phyloP scores from a whole-genome alignment of 1,140 invertebrate genomes.

The Macrosteles quadrilineatus region DNA sequence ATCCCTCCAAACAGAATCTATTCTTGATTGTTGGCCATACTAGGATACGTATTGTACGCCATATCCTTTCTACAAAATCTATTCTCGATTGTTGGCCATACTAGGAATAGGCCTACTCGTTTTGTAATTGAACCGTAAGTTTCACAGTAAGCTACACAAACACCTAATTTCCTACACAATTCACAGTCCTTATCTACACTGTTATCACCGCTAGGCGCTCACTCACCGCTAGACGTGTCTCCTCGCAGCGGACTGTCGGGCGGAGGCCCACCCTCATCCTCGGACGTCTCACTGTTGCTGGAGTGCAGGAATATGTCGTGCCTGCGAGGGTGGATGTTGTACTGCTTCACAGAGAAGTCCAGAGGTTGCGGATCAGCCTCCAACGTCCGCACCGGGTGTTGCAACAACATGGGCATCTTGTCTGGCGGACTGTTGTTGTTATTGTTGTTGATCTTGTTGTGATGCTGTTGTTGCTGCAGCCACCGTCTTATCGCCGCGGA shows the following conservation, averaged over 20 bases:
- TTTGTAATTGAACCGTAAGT: no score
- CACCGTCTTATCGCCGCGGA: conserved; percentile 36
- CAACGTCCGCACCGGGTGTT: conserved; percentile 27
- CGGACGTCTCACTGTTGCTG: conserved; percentile 39
- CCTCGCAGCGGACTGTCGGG: conserved; percentile 33
- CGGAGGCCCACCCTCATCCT: conserved; percentile 36
- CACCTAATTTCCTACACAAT: no score
- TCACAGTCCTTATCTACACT: no score
- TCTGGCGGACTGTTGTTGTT: conserved; percentile 38
- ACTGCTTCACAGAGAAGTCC: conserved; percentile 40
- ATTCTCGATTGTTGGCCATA: no score
- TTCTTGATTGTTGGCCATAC: no score
- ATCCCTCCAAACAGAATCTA: no score
- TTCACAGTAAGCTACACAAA: no score
- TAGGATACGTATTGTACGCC: no score
- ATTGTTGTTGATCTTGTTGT: conserved; percentile 38
- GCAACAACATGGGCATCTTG: conserved; percentile 39
- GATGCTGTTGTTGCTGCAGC: conserved; percentile 37
- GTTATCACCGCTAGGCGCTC: no score
- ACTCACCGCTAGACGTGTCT: conserved; percentile 7
- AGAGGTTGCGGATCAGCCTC: conserved; percentile 40
- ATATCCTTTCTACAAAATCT: no score
- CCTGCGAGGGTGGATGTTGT: conserved; percentile 23
- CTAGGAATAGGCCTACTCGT: no score
- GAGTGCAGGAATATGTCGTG: conserved; percentile 36